Conservation (phyloP, 2,113 vertebrate genomes). For the Corapipo altera region DNA sequence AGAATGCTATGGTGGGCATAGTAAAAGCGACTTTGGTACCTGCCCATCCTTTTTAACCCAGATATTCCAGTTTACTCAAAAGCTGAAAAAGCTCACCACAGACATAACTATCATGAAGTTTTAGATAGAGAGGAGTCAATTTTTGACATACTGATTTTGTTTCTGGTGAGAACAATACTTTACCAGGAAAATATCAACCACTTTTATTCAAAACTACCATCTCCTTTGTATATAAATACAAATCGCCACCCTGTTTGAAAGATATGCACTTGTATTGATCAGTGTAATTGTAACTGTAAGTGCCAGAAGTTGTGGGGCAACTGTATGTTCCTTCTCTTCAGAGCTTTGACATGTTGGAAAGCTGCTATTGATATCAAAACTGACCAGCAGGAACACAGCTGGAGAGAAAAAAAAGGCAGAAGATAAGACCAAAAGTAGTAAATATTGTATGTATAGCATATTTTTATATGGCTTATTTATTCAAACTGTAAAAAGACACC, state of each 20-base stretch:
- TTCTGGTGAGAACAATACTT: neutral
- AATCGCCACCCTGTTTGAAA: neutral
- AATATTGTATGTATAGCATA: neutral
- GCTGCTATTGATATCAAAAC: neutral
- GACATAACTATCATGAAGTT: neutral
- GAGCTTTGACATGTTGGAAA: neutral
- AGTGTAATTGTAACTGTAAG: neutral
- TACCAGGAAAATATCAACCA: neutral
- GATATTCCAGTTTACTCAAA: neutral
- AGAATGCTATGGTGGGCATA: no score
- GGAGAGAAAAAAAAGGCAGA: neutral
- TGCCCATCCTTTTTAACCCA: neutral
- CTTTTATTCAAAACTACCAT: neutral
- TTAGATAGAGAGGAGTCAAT: neutral
- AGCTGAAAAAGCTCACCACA: neutral
- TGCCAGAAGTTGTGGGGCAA: neutral
- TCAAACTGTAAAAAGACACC: neutral
- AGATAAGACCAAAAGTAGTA: neutral
- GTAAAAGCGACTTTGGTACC: neutral
- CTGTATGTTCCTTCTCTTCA: neutral
- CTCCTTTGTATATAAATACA: neutral
- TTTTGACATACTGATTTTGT: neutral
- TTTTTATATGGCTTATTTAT: neutral
- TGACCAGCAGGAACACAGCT: neutral
- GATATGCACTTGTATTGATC: neutral